Evolutionary conservation across 2,797 vertebrate genomes (phyloP).

Genomic region (Morus bassanus): DNA sequence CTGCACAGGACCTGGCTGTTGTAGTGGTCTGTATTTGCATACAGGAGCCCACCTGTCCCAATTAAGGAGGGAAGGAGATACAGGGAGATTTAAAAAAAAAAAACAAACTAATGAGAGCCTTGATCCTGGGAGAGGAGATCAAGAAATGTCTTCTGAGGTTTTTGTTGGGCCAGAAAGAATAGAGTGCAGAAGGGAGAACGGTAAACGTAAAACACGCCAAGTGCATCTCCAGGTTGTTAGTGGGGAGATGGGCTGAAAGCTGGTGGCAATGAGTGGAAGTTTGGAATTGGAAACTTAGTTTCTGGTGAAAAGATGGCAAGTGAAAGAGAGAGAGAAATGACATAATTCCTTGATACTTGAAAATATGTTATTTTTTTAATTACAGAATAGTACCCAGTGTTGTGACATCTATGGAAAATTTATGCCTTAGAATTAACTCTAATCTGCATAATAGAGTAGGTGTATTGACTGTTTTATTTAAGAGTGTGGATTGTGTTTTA

Average conservation of each 20-base stretch:
- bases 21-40: not conserved
- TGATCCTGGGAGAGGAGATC: not conserved
- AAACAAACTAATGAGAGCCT: not conserved
- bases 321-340: conserved; percentile 45
- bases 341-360: conserved; percentile 30
- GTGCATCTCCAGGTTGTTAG: not conserved
- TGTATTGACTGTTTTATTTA: conserved; percentile 62
- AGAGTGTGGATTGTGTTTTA: conserved; percentile 48
- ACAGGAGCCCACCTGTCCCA: not conserved
- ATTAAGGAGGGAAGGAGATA: not conserved
- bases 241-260: not conserved
- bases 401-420: conserved; percentile 20
- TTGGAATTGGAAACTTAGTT: not conserved
- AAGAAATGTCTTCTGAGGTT: not conserved
- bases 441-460: conserved; percentile 64
- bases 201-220: not conserved
- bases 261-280: not conserved
- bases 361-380: conserved; percentile 52
- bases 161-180: not conserved
- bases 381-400: not conserved
- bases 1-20: not conserved
- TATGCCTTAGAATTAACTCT: conserved; percentile 58
- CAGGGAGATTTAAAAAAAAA: not conserved
- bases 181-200: not conserved
- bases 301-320: not conserved